A percentile compares a stretch with the other conserved stretches of the same genome.
phyloP scores from a whole-genome alignment of 2,888 invertebrate species.

The Chrysomela aeneicollis region DNA sequence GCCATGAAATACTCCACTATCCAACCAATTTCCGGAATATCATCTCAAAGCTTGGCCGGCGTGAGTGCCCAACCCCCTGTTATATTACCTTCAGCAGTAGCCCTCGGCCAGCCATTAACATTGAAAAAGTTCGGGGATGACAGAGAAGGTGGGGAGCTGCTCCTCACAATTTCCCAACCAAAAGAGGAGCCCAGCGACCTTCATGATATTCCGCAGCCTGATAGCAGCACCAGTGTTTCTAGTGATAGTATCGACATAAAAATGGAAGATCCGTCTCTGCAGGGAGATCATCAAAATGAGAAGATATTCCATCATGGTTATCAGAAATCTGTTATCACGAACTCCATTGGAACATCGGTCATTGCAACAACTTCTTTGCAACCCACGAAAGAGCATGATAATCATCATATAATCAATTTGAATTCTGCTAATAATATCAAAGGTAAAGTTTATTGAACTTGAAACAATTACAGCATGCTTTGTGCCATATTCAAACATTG shows the following conservation, averaged over 20 bases:
- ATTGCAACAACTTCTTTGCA: constrained; percentile 51
- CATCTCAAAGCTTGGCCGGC: constrained; percentile 58
- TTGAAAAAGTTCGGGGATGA: constrained; percentile 60
- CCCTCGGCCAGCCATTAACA: constrained; percentile 58
- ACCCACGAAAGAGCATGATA: constrained; percentile 44
- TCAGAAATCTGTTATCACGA: constrained; percentile 48
- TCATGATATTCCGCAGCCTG: constrained; percentile 48
- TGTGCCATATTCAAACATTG: no score
- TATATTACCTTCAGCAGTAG: constrained; percentile 58
- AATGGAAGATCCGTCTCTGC: constrained; percentile 50
- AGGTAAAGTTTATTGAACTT: constrained; percentile 47
- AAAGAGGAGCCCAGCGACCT: constrained; percentile 45
- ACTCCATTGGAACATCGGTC: constrained; percentile 58
- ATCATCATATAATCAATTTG: constrained; percentile 50
- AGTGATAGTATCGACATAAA: constrained; percentile 51
- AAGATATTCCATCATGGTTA: constrained; percentile 49
- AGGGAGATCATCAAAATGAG: constrained; percentile 48
- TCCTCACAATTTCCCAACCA: constrained; percentile 57
- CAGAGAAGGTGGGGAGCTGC: constrained; percentile 54
- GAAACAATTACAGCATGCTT: neutral
- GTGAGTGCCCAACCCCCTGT: constrained; percentile 60
- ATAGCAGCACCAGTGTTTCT: constrained; percentile 52
- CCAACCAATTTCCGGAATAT: constrained; percentile 60
- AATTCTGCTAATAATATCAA: constrained; percentile 51
- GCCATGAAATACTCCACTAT: constrained; percentile 65